A percentile compares a stretch with the other conserved stretches of the same genome.
These are phyloP conservation scores for Drosophila merina DNA, from an alignment of 2,888 invertebrate species.

Conservation along the genomic window DNA sequence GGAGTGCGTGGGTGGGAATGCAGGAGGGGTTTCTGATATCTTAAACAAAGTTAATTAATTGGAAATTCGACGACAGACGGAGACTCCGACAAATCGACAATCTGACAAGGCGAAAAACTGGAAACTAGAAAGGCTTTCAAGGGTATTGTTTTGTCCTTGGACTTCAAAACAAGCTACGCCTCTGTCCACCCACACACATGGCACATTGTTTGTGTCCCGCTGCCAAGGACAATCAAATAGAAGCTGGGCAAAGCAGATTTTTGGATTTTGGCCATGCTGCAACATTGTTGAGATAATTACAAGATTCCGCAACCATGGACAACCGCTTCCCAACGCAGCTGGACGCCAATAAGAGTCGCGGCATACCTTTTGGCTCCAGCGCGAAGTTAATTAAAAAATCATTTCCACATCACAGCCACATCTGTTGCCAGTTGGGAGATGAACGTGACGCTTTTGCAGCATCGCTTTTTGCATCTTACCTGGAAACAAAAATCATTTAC, in stretches of 20 bases:
- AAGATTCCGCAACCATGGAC: conserved; percentile 29
- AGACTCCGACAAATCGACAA: no score
- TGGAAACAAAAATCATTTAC: not conserved
- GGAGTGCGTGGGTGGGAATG: not conserved
- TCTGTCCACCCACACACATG: not conserved
- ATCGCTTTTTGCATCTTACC: not conserved
- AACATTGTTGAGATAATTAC: conserved; percentile 54
- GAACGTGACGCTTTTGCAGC: not conserved
- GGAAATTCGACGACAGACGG: not conserved
- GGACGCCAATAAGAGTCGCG: conserved; percentile 9
- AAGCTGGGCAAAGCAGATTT: conserved; percentile 11
- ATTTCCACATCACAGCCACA: conserved; percentile 25
- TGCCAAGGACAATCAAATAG: conserved; percentile 17
- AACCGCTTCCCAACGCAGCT: not conserved
- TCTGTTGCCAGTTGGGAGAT: conserved; percentile 8
- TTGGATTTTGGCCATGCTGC: conserved; percentile 11
- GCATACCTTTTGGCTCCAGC: not conserved
- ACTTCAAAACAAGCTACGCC: not conserved
- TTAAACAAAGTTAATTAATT: not conserved
- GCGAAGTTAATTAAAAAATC: conserved; percentile 45
- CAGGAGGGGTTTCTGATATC: not conserved
- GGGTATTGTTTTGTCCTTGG: not conserved
- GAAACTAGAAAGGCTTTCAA: not conserved
- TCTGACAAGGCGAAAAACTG: not conserved
- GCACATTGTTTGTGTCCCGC: conserved; percentile 28